Base-by-base conservation (phyloP, 1,140 invertebrate species). In the Homarus americanus region DNA sequence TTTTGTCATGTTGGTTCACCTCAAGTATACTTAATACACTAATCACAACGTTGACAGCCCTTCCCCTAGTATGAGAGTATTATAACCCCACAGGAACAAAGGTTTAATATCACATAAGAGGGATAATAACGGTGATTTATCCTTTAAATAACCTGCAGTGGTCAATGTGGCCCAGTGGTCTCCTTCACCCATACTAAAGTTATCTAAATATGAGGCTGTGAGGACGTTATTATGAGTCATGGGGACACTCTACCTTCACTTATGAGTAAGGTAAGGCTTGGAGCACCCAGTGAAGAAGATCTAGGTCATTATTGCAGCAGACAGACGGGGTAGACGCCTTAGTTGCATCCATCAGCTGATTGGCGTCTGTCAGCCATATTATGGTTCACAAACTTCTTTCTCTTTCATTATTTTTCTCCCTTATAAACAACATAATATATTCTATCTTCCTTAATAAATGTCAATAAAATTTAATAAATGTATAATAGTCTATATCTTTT, bases 311-410 rank as follows among this genome's bases (percentile, higher is more conserved):
- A 73, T 84, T 84, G 36, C 34, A 32, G 69, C 40, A 66, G 63
- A 28, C 36, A 41, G 40, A 69, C 38, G 9, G 36, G 34, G 34
- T 28, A 34, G 34, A 58, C 53, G 53, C 10, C 17, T 2, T 5
- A 69, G 80, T 69, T 20, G 80, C 80, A n/a, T 38, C 82, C 82
- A 84, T 72, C 82, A 84, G 82, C 82, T 84, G 82, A 84, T 44
- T 44, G 63, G 5, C 34, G 69, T 58, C 82, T 84, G 82, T 72
- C 82, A 84, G 66, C 82, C 82, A 84, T 84, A 24, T 84, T 84
- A 41, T 28, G 17, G 10, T 40, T 41, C 24, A n/a, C 7, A 28
- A 3, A 32, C 32, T 63, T 38, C 4, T 36, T 10, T 36, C 5
- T 38, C 5, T 34, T n/a, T 34, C 53, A 12, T 20, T 66, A 24